Conservation (phyloP, 1,140 invertebrate genomes). For the Bombus sylvicola region DNA sequence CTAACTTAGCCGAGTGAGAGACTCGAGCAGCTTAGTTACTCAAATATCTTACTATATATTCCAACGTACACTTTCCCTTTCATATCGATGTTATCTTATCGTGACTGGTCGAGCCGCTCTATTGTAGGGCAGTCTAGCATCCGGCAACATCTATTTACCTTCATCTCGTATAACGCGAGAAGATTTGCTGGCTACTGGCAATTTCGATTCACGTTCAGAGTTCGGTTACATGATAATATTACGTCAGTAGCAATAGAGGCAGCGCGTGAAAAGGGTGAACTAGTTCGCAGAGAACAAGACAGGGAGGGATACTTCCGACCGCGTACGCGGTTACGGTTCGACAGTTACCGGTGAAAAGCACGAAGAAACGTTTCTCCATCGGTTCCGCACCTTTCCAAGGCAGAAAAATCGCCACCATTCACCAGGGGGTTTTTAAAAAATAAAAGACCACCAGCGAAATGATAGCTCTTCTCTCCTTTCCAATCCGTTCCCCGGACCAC, state of each 20-base stretch:
- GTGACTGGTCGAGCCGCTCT: no score
- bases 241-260: not conserved
- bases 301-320: conserved; percentile 37
- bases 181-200: not conserved
- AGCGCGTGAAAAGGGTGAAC: conserved; percentile 48
- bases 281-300: not conserved
- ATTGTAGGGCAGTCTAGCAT: not conserved
- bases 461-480: conserved; percentile 10
- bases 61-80: not conserved
- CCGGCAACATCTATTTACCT: no score
- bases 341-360: conserved; percentile 11
- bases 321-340: conserved; percentile 44
- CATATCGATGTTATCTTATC: not conserved
- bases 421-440: not conserved
- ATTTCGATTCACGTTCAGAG: not conserved
- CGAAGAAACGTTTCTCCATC: conserved; percentile 24
- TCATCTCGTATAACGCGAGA: not conserved
- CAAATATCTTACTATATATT: not conserved
- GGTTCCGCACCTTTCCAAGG: not conserved
- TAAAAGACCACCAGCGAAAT: not conserved
- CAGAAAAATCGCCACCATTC: conserved; percentile 6
- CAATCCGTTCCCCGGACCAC: not conserved
- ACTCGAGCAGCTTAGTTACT: no score
- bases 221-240: not conserved
- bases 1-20: no score